Evolutionary conservation across 1,140 invertebrate genomes (phyloP).

Genomic region (Vanessa atalanta): DNA sequence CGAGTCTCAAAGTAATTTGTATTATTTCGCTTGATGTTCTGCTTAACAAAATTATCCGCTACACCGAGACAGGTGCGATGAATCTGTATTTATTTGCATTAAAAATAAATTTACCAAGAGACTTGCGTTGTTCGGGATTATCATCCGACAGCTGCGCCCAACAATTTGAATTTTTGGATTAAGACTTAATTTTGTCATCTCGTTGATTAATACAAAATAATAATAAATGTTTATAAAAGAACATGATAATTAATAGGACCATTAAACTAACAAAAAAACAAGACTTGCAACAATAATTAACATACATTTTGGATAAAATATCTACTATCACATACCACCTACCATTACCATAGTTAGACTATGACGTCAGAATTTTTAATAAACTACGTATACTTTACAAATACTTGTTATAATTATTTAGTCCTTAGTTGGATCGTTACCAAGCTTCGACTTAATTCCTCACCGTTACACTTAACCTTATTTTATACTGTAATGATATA

Average conservation of each 20-base stretch:
- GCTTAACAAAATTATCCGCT: slow-evolving; percentile 57
- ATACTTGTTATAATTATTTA: background rate
- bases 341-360: too few species aligned
- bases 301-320: too few species aligned
- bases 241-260: background rate
- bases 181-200: slow-evolving; percentile 16
- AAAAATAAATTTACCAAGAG: slow-evolving; percentile 71
- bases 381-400: background rate
- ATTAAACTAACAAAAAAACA: background rate
- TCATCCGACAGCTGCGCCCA: slow-evolving; percentile 59
- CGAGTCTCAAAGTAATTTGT: slow-evolving; percentile 23
- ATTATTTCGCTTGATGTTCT: slow-evolving; percentile 29
- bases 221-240: background rate
- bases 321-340: too few species aligned
- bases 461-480: slow-evolving; percentile 3
- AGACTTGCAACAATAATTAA: too few species aligned
- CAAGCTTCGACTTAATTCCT: background rate
- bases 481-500: slow-evolving; percentile 5
- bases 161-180: slow-evolving; percentile 53
- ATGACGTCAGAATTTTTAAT: too few species aligned
- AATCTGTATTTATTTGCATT: slow-evolving; percentile 77
- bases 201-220: slow-evolving; percentile 17
- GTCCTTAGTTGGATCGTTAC: background rate
- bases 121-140: slow-evolving; percentile 68
- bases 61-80: slow-evolving; percentile 70